These are phyloP conservation scores for Microhierax caerulescens DNA, from an alignment of 2,797 vertebrate genomes.

Conservation along the genomic window DNA sequence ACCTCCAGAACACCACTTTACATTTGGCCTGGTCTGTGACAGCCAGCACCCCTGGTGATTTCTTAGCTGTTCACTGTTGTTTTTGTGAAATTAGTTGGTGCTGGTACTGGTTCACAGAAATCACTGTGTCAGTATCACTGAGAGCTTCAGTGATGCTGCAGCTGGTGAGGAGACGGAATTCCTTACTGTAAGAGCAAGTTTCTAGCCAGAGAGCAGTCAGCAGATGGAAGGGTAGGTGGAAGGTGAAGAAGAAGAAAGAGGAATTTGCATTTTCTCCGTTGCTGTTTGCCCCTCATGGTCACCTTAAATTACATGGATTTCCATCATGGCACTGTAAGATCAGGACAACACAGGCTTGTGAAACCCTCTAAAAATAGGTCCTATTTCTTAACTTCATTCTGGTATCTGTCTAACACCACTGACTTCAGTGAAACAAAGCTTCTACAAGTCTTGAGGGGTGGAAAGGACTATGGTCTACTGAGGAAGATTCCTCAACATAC, in stretches of 20 bases:
- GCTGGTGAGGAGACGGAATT: not conserved
- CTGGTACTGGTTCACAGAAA: not conserved
- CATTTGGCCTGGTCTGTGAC: not conserved
- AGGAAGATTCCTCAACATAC: not conserved
- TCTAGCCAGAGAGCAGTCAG: not conserved
- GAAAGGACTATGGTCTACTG: not conserved
- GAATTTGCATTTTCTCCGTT: not conserved
- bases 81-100: not conserved
- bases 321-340: not conserved
- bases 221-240: not conserved
- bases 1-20: slow-evolving; percentile 15
- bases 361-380: not conserved
- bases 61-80: not conserved
- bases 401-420: not conserved
- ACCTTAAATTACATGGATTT: not conserved
- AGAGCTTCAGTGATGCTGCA: not conserved
- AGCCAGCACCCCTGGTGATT: not conserved
- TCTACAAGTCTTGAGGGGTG: not conserved
- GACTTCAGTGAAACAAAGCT: not conserved
- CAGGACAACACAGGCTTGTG: not conserved
- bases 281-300: not conserved
- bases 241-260: not conserved
- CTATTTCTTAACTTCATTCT: not conserved
- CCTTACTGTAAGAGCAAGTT: not conserved
- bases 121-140: not conserved